These are phyloP conservation scores for Scrobipalpa costella DNA, from an alignment of 2,888 invertebrate species.

Conservation along the genomic window DNA sequence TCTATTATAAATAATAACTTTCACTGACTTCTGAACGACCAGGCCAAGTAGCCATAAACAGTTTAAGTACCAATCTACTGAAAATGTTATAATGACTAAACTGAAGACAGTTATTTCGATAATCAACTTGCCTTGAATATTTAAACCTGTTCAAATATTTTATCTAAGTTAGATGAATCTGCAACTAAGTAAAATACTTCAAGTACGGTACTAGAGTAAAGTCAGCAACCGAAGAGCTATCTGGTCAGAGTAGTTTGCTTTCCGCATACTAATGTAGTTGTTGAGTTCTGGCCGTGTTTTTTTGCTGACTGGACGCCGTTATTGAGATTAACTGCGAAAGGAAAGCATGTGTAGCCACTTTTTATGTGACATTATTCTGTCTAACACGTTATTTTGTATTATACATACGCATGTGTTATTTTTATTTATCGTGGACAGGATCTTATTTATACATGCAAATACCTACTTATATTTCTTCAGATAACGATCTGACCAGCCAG, in stretches of 20 bases:
- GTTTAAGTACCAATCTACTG: too few species aligned
- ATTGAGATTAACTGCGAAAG: slow-evolving; percentile 35
- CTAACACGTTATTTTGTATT: too few species aligned
- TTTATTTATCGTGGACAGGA: too few species aligned
- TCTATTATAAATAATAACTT: too few species aligned
- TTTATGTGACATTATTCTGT: neutral
- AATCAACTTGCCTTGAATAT: neutral
- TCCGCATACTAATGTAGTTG: neutral
- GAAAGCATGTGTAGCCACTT: slow-evolving; percentile 16
- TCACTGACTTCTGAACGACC: too few species aligned
- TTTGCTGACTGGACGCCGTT: slow-evolving; percentile 9
- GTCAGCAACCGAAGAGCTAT: slow-evolving; percentile 4
- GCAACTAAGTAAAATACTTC: neutral
- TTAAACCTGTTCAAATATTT: neutral
- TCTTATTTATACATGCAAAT: too few species aligned
- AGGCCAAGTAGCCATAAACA: too few species aligned
- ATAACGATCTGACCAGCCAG: too few species aligned
- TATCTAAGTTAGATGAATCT: neutral
- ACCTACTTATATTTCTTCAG: too few species aligned
- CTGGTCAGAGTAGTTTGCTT: slow-evolving; percentile 1
- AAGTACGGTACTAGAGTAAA: neutral
- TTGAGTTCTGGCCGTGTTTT: neutral
- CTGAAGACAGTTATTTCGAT: neutral
- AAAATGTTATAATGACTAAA: too few species aligned
- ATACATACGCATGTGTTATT: too few species aligned